Percentiles rank a stretch among this genome's conserved stretches.
phyloP scores from a whole-genome alignment of 2,888 invertebrate genomes.

The Perizoma affinitatum region DNA sequence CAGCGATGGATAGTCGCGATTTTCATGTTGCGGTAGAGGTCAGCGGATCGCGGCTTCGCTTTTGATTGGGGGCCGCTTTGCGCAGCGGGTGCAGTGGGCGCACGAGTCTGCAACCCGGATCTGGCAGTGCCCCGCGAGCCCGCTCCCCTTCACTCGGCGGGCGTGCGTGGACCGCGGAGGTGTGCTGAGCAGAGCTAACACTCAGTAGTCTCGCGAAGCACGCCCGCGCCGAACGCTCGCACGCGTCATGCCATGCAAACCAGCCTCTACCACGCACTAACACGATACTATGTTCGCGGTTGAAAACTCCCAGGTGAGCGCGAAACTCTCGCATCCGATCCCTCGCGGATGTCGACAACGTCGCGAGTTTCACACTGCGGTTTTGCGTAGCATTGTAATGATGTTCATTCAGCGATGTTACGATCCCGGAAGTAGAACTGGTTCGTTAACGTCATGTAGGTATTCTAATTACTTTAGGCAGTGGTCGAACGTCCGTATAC shows the following conservation, averaged over 20 bases:
- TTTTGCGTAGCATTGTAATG: slow-evolving; percentile 64
- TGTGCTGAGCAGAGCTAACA: slow-evolving; percentile 48
- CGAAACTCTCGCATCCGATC: slow-evolving; percentile 50
- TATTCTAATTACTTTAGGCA: slow-evolving; percentile 75
- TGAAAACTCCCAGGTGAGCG: slow-evolving; percentile 81
- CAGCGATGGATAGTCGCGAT: slow-evolving; percentile 30
- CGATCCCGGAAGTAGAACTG: slow-evolving; percentile 81
- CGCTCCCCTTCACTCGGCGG: slow-evolving; percentile 81
- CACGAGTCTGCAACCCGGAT: slow-evolving; percentile 72
- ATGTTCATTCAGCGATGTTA: slow-evolving; percentile 75
- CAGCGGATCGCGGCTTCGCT: slow-evolving; percentile 51
- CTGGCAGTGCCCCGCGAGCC: slow-evolving; percentile 80
- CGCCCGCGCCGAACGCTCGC: slow-evolving; percentile 62
- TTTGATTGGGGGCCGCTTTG: slow-evolving; percentile 69
- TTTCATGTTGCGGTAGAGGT: slow-evolving; percentile 66
- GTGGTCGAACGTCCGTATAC: slow-evolving; percentile 59
- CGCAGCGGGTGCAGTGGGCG: slow-evolving; percentile 72
- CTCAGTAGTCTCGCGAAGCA: slow-evolving; percentile 74
- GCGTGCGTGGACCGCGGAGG: slow-evolving; percentile 65
- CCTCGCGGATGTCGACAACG: slow-evolving; percentile 46
- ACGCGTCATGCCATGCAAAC: slow-evolving; percentile 63
- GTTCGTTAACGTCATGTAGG: slow-evolving; percentile 76
- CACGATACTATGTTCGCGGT: slow-evolving; percentile 80
- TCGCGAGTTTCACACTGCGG: slow-evolving; percentile 55
- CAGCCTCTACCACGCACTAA: slow-evolving; percentile 59